These are phyloP conservation scores for Carollia perspicillata DNA, from an alignment of 2,113 vertebrate genomes.

Conservation along the genomic window DNA sequence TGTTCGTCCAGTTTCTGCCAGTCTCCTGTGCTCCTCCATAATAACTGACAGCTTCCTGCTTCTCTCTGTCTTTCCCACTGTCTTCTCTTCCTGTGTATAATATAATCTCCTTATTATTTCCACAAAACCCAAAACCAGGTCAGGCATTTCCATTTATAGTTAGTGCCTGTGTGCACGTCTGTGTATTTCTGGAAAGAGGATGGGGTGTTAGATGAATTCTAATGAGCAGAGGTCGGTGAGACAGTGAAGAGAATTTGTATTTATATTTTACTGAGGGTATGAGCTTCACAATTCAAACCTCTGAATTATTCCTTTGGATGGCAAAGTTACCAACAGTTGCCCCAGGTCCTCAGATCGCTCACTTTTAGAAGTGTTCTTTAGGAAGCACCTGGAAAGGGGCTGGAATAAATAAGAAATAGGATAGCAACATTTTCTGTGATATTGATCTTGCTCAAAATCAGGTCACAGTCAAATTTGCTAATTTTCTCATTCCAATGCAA, in stretches of 20 bases:
- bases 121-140: neutral
- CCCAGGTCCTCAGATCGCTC: neutral
- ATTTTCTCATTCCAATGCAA: neutral
- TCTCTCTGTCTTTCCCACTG: neutral
- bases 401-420: slow-evolving; percentile 30
- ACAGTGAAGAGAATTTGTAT: neutral
- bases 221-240: neutral
- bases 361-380: neutral
- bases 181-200: neutral
- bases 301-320: neutral
- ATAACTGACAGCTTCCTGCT: neutral
- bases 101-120: neutral
- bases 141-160: slow-evolving; percentile 16
- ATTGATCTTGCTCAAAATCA: neutral
- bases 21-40: neutral
- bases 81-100: neutral
- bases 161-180: neutral
- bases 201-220: neutral
- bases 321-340: neutral
- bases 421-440: neutral
- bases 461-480: neutral
- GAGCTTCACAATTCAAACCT: neutral
- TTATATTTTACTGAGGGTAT: neutral
- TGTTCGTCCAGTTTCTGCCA: neutral
- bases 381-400: neutral